Percentiles rank a stretch among this genome's conserved stretches.
Evolutionary conservation across 2,888 invertebrate genomes (phyloP).

Genomic region (Yponomeuta plumbellus): DNA sequence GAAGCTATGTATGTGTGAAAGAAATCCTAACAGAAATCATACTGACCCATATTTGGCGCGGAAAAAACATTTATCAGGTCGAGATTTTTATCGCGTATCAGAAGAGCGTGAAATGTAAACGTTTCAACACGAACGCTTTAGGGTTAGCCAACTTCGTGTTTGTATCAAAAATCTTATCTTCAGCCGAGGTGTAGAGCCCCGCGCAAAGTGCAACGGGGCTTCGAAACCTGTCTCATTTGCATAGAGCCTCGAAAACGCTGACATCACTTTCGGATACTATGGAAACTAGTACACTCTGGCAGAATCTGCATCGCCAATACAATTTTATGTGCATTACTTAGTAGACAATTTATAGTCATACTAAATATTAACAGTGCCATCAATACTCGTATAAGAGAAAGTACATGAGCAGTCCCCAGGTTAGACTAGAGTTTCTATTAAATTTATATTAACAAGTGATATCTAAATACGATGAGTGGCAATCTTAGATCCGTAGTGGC

Average conservation of each 20-base stretch:
- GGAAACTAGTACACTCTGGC: background rate
- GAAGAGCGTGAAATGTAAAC: conserved; percentile 40
- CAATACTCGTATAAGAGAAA: background rate
- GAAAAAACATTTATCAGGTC: conserved; percentile 22
- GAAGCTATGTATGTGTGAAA: conserved; percentile 3
- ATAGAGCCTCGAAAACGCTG: background rate
- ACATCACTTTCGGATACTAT: background rate
- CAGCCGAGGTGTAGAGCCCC: conserved; percentile 22
- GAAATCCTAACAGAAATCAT: conserved; percentile 16
- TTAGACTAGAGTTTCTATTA: background rate
- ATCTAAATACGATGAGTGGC: background rate
- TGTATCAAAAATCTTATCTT: conserved; percentile 36
- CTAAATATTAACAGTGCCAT: background rate
- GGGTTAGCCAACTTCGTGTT: conserved; percentile 40
- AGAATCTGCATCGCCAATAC: conserved; percentile 1
- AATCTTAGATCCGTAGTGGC: background rate
- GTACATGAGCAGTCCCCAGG: background rate
- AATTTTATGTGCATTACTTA: background rate
- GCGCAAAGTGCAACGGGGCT: conserved; percentile 16
- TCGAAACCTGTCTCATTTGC: background rate
- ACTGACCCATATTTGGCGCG: conserved; percentile 12
- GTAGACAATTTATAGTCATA: background rate
- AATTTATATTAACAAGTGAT: background rate
- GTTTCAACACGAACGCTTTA: conserved; percentile 37
- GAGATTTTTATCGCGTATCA: conserved; percentile 43